These are phyloP conservation scores for Pelecanoides urinatrix DNA, from an alignment of 2,113 vertebrate genomes.

Conservation along the genomic window DNA sequence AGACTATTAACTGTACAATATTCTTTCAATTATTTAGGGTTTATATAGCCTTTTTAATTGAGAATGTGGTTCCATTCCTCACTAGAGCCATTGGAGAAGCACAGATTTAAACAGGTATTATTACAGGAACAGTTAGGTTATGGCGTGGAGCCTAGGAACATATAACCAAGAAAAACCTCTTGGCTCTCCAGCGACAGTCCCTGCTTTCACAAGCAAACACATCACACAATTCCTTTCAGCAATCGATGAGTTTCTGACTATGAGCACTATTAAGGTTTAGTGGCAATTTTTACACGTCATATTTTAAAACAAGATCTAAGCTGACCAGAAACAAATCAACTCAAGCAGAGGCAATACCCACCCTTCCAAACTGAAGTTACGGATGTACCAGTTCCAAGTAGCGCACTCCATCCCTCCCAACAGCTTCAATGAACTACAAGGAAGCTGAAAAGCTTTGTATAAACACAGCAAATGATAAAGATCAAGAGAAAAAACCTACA, in stretches of 20 bases:
- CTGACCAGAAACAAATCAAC: neutral
- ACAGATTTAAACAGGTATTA: neutral
- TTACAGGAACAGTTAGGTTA: neutral
- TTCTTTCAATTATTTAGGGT: neutral
- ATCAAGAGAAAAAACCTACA: neutral
- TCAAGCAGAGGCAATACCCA: neutral
- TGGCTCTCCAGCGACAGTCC: neutral
- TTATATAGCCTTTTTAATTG: neutral
- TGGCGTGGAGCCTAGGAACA: neutral
- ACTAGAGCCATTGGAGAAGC: neutral
- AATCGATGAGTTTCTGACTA: neutral
- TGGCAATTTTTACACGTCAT: neutral
- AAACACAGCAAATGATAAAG: neutral
- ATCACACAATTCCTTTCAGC: neutral
- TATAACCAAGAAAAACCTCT: neutral
- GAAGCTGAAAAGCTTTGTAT: neutral
- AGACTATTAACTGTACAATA: neutral
- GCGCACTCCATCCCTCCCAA: neutral
- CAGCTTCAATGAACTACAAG: neutral
- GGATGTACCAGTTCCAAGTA: neutral
- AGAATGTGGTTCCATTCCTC: neutral
- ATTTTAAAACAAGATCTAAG: neutral
- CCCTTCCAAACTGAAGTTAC: neutral
- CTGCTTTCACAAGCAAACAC: neutral
- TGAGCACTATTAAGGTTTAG: neutral